Evolutionary conservation across 1,140 invertebrate genomes (phyloP).

Genomic region (Ruditapes philippinarum): DNA sequence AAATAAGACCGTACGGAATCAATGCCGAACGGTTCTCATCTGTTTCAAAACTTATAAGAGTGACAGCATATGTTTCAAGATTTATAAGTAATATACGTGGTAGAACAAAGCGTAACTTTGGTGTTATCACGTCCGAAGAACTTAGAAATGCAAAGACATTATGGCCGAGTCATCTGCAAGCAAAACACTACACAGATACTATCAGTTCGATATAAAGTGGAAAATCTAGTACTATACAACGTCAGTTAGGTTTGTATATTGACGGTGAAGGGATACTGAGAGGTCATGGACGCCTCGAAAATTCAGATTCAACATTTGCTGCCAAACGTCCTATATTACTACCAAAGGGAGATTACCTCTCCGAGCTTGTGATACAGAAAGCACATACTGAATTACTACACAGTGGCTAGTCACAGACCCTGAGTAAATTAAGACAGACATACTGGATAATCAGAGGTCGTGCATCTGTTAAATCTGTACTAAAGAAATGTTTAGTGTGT

Average conservation of each 20-base stretch:
- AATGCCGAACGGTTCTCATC: neutral
- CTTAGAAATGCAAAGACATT: too few species aligned
- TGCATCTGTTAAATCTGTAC: neutral
- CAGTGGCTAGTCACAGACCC: conserved; percentile 12
- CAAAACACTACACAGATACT: too few species aligned
- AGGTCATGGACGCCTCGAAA: neutral
- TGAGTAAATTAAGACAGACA: neutral
- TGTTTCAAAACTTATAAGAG: neutral
- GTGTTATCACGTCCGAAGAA: too few species aligned
- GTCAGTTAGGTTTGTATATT: neutral
- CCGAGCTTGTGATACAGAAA: neutral
- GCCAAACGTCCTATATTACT: neutral
- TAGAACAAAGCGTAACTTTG: too few species aligned
- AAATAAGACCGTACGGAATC: neutral
- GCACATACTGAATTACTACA: neutral
- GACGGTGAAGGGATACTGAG: neutral
- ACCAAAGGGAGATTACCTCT: neutral
- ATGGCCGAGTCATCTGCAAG: too few species aligned
- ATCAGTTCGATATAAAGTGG: too few species aligned
- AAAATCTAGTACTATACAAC: too few species aligned
- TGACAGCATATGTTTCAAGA: neutral
- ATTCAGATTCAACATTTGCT: neutral
- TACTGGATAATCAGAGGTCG: conserved; percentile 31
- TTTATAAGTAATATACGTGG: neutral
- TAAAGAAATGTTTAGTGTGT: neutral